A percentile compares a stretch with the other conserved stretches of the same genome.
Conservation (phyloP, 2,113 vertebrate species). For the Antechinus flavipes region DNA sequence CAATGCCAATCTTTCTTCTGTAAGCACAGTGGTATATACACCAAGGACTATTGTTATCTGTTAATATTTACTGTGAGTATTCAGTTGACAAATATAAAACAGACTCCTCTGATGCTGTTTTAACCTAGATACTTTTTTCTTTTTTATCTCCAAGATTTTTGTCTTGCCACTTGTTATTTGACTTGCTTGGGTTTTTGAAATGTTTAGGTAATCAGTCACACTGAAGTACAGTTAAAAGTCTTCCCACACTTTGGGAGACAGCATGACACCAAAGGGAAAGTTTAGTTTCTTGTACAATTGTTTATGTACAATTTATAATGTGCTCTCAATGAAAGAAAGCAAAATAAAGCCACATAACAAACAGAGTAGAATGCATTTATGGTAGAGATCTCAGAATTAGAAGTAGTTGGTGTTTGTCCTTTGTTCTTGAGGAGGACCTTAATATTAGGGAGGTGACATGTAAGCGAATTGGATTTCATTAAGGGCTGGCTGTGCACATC, state of each 20-base stretch:
- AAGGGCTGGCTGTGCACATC: no score
- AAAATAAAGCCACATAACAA: not conserved
- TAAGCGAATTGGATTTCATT: no score
- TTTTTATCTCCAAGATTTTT: not conserved
- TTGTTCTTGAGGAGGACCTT: no score
- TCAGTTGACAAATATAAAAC: not conserved
- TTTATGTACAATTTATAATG: not conserved
- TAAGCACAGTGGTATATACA: not conserved
- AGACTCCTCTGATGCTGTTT: not conserved
- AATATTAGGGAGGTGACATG: no score
- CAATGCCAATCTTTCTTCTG: not conserved
- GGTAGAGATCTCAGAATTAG: not conserved
- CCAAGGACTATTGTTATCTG: not conserved
- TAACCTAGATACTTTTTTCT: not conserved
- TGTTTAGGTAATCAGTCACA: not conserved
- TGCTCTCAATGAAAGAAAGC: not conserved
- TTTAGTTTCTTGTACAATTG: not conserved
- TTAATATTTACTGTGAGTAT: slow-evolving; percentile 5
- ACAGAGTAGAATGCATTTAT: not conserved
- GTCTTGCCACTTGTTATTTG: not conserved
- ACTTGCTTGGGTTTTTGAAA: not conserved
- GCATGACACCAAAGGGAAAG: not conserved
- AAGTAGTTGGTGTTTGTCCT: not conserved
- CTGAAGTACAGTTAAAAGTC: not conserved
- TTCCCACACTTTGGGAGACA: slow-evolving; percentile 30